Evolutionary conservation across 1,140 invertebrate species (phyloP), one percentile per base, ranked within the genome.

Genomic region (Leptinotarsa lineolata): DNA sequence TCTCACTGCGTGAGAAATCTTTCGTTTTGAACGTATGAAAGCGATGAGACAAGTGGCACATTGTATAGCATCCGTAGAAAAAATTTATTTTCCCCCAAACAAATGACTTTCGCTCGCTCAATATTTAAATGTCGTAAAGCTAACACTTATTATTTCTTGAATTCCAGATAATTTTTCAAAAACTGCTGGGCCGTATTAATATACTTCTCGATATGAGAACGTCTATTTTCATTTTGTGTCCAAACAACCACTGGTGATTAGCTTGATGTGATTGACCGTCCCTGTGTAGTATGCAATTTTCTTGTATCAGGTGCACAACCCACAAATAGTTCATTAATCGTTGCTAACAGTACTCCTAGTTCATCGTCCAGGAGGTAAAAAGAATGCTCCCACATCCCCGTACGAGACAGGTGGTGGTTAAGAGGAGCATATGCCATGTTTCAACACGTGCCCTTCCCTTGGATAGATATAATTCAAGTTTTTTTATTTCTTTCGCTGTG

Each of bases 271-370:
- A 54, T 54, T 3, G 48, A 8, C 15, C 16, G 15, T 13, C n/a
- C 48, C 16, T 54, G 48, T 13, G 48, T 5, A 15, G 4, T 54
- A 54, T n/a, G 48, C 48, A 54, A 54, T 54, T 54, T 54, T 54
- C 48, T 54, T 54, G 48, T 18, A 54, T 54, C 48, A 54, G 48
- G 48, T 54, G 48, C 48, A n/a, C 48, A n/a, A 16, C 13, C 4
- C 48, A 54, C 48, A 54, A 54, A 54, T 54, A 54, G 48, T 54
- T 54, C 16, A 54, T 54, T 54, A 54, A 54, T 54, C 48, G 4
- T 54, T 16, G 48, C 48, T 54, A 54, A 54, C 48, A 54, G 48
- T 54, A 54, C 48, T 54, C 15, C n/a, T 54, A 18, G 48, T 54
- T 54, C 48, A 54, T 16, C n/a, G 48, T 54, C 48, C 48, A 54